A percentile compares a stretch with the other conserved stretches of the same genome.
phyloP scores from a whole-genome alignment of 1,140 invertebrate species.

The Stegodyphus dumicola region DNA sequence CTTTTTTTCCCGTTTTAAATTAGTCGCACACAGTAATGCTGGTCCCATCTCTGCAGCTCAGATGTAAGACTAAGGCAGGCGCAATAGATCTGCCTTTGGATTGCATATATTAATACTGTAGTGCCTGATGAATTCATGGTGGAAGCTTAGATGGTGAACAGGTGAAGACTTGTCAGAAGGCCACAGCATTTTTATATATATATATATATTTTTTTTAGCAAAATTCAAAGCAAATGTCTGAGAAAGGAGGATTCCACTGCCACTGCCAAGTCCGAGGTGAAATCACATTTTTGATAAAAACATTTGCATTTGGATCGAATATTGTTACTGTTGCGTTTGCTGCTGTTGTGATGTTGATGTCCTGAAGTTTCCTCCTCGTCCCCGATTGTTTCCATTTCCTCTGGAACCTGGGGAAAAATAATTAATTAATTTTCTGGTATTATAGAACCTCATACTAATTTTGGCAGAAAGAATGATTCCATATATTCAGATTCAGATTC shows the following conservation, averaged over 20 bases:
- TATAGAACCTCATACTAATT: background rate
- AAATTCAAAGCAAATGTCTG: background rate
- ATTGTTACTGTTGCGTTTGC: conserved; percentile 8
- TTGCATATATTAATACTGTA: conserved; percentile 37
- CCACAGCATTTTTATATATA: conserved; percentile 31
- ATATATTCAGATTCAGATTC: background rate
- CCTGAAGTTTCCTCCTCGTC: conserved; percentile 47
- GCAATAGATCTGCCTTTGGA: background rate
- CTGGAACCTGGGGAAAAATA: conserved; percentile 11
- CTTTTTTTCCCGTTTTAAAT: background rate
- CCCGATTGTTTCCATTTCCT: conserved; percentile 27
- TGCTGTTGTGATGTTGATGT: conserved; percentile 23
- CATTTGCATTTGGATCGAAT: background rate
- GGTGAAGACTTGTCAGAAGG: conserved; percentile 51
- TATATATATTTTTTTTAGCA: conserved; percentile 2
- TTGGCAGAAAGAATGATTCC: background rate
- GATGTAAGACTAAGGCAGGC: background rate
- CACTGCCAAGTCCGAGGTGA: conserved; percentile 61
- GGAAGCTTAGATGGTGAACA: conserved; percentile 28
- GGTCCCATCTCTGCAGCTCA: conserved; percentile 20
- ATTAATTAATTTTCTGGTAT: background rate
- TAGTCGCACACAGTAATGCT: conserved; percentile 23
- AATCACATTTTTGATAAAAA: background rate
- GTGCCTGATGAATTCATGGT: conserved; percentile 21
- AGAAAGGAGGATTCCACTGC: conserved; percentile 41